phyloP scores from a whole-genome alignment of 2,797 vertebrate species.

The Peromyscus aztecus region DNA sequence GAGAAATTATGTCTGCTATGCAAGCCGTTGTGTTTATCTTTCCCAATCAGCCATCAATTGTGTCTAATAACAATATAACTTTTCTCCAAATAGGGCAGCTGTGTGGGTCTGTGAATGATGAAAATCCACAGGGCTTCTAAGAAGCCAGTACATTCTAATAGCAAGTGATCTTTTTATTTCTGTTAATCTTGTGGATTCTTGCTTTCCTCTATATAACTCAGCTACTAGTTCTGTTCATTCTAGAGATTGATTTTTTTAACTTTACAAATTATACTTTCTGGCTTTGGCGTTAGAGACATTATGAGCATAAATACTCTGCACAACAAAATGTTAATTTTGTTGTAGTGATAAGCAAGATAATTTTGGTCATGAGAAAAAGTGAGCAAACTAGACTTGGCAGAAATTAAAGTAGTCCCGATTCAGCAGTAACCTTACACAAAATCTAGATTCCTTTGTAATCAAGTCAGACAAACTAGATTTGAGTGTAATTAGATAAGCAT shows the following conservation, averaged over 20 bases:
- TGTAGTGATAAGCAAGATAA: slow-evolving; percentile 71
- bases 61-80: slow-evolving; percentile 62
- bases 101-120: slow-evolving; percentile 7
- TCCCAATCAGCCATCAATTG: slow-evolving; percentile 30
- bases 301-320: slow-evolving; percentile 46
- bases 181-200: not conserved
- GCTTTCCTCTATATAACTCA: slow-evolving; percentile 16
- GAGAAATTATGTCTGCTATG: slow-evolving; percentile 46
- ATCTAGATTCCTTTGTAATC: slow-evolving; percentile 79
- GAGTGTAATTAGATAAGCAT: slow-evolving; percentile 82
- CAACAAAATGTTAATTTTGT: slow-evolving; percentile 80
- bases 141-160: slow-evolving; percentile 19
- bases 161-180: not conserved
- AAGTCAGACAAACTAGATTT: slow-evolving; percentile 81
- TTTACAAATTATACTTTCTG: slow-evolving; percentile 68
- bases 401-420: slow-evolving; percentile 83
- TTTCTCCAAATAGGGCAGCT: slow-evolving; percentile 18
- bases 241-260: slow-evolving; percentile 10
- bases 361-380: slow-evolving; percentile 74
- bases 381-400: slow-evolving; percentile 81
- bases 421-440: slow-evolving; percentile 83
- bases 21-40: slow-evolving; percentile 57
- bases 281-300: slow-evolving; percentile 57
- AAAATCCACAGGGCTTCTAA: not conserved
- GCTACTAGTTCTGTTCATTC: not conserved